Evolutionary conservation across 1,140 invertebrate species (phyloP).

Genomic region (Saxidomus purpurata): DNA sequence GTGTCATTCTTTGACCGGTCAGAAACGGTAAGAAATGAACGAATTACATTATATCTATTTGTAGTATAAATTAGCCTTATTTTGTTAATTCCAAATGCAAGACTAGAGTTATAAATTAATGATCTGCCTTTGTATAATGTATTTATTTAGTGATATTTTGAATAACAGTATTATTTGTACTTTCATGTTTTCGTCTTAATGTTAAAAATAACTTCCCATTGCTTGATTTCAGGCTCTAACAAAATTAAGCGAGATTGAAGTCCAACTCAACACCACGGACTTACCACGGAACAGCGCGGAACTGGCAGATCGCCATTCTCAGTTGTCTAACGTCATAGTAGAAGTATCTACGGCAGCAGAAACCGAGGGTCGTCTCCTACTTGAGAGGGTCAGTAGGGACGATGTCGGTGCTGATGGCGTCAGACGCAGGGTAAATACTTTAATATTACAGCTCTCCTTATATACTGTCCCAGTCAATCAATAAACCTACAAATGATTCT

Average conservation of each 20-base stretch:
- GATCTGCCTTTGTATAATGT: too few species aligned
- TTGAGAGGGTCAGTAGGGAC: constrained; percentile 90
- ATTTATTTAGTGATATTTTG: too few species aligned
- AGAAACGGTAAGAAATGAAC: constrained; percentile 89
- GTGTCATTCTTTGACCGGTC: constrained; percentile 92
- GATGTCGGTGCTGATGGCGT: constrained; percentile 90
- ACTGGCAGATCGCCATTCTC: constrained; percentile 90
- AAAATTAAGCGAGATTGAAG: constrained; percentile 92
- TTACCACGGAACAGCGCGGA: constrained; percentile 89
- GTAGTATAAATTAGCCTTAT: too few species aligned
- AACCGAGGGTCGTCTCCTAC: constrained; percentile 91
- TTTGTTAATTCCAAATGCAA: too few species aligned
- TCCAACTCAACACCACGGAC: constrained; percentile 90
- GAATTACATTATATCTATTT: too few species aligned
- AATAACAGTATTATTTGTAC: too few species aligned
- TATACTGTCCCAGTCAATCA: too few species aligned
- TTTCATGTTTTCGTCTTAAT: too few species aligned
- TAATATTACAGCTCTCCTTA: too few species aligned
- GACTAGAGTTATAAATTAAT: too few species aligned
- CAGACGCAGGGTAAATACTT: constrained; percentile 85
- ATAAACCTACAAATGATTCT: too few species aligned
- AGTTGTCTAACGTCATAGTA: constrained; percentile 89
- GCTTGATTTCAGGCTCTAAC: constrained; percentile 89
- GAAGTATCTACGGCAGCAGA: constrained; percentile 90
- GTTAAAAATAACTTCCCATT: too few species aligned